Evolutionary conservation across 2,797 vertebrate genomes (phyloP), one percentile per base, ranked within the genome.

Genomic region (Phoeniculus purpureus): DNA sequence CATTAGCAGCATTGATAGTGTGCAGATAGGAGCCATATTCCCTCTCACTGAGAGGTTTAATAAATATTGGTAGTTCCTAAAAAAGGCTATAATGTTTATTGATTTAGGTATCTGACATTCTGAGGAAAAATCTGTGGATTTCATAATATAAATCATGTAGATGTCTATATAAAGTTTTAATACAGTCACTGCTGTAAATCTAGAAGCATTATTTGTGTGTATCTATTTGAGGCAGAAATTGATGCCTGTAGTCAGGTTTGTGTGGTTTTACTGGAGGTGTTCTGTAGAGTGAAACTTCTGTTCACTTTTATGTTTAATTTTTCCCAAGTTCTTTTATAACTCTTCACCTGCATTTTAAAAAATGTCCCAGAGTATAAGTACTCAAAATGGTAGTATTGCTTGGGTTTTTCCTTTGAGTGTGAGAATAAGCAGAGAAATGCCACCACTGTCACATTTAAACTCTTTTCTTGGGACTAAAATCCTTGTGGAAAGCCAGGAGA

Each of bases 41-140:
- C 79, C 27, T 95, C 45, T 77, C 68, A 32, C 29, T 87, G 78
- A 72, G 87, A 92, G 81, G 20, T 86, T 92, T 85, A 75, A 55
- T 76, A 82, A 94, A 66, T 91, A 95, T 92, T 94, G 90, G 92
- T 81, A 90, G 40, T 89, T 96, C 77, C 88, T 93, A 92, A 92
- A 94, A 94, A 92, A 76, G 58, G 64, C 56, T 85, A 76, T 94
- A 97, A 94, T 96, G 77, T 88, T 95, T 97, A 97, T 97, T 96
- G 97, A 97, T 97, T 96, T 95, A 91, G 94, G 80, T 64, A 83
- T 94, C 73, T 94, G 92, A 61, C 29, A 75, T 79, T 91, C 55
- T 83, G 81, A 6, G 19, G 19, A 91, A 92, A 96, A 91, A 92
- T 87, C 47, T 94, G 58, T 74, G 67, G 66, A 34, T 66, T 95